These are phyloP conservation scores for Strigamia crassipes DNA, from an alignment of 2,888 invertebrate species.

Conservation along the genomic window DNA sequence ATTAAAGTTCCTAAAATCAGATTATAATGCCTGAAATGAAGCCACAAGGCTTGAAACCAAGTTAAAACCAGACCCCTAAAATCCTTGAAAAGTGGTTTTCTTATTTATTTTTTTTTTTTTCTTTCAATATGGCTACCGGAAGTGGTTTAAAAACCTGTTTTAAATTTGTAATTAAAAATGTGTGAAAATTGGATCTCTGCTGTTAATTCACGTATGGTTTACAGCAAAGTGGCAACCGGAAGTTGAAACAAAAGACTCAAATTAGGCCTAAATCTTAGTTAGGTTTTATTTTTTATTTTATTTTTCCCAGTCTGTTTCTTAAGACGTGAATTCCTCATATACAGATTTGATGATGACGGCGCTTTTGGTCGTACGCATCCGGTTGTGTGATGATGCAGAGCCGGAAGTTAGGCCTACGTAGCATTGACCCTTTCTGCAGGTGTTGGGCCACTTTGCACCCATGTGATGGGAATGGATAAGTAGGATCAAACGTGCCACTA, in stretches of 20 bases:
- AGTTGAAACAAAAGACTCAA: background rate
- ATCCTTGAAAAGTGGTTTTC: too few relatives aligned
- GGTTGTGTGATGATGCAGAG: constrained; percentile 8
- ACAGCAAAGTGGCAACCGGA: background rate
- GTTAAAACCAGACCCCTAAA: too few relatives aligned
- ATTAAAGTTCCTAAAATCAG: too few relatives aligned
- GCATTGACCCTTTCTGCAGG: constrained; percentile 26
- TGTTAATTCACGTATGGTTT: background rate
- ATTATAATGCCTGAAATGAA: too few relatives aligned
- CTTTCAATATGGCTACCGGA: background rate
- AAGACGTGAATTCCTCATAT: background rate
- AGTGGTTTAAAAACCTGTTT: background rate
- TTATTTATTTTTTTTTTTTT: too few relatives aligned
- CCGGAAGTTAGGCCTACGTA: constrained; percentile 16
- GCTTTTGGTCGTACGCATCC: background rate
- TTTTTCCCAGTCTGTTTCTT: background rate
- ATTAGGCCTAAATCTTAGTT: background rate
- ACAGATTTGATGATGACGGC: constrained; percentile 10
- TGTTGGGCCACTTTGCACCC: constrained; percentile 26
- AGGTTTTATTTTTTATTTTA: too few relatives aligned
- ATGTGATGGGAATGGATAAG: constrained; percentile 24
- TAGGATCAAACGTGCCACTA: background rate
- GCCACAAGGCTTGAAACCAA: too few relatives aligned
- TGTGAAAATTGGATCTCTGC: background rate
- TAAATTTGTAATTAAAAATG: background rate